These are phyloP conservation scores for Apostichopus leukothele DNA, from an alignment of 53 echinoderm and acorn worm genomes.

Conservation along the genomic window DNA sequence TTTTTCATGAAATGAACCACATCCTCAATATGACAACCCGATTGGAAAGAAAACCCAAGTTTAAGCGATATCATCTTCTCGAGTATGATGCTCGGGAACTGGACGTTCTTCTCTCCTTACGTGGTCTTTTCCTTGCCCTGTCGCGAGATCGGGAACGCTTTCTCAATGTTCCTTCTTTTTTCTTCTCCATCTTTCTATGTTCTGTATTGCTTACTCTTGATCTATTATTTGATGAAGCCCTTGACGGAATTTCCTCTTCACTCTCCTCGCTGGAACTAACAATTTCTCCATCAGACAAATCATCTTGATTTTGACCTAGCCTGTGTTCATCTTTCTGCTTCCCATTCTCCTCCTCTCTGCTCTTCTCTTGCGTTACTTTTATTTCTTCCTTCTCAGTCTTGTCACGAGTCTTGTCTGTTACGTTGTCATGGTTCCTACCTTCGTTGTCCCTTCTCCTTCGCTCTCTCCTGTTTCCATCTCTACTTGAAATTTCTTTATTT, in stretches of 20 bases:
- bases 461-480: background rate
- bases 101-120: background rate
- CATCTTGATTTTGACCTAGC: background rate
- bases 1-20: too few species aligned
- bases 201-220: background rate
- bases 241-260: background rate
- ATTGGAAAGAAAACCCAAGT: background rate
- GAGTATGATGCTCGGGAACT: background rate
- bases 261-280: background rate
- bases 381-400: background rate
- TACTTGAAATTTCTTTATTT: background rate
- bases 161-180: background rate
- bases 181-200: background rate
- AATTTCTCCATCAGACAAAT: conserved; percentile 30
- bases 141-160: background rate
- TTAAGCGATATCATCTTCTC: background rate
- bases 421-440: background rate
- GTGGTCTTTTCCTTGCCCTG: conserved; percentile 9
- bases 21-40: too few species aligned
- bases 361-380: background rate
- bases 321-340: background rate
- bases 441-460: background rate
- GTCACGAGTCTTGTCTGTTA: background rate
- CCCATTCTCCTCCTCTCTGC: background rate
- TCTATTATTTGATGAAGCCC: background rate